Base-by-base conservation (phyloP, 2,797 vertebrate genomes). In the Sebastes alutus region DNA sequence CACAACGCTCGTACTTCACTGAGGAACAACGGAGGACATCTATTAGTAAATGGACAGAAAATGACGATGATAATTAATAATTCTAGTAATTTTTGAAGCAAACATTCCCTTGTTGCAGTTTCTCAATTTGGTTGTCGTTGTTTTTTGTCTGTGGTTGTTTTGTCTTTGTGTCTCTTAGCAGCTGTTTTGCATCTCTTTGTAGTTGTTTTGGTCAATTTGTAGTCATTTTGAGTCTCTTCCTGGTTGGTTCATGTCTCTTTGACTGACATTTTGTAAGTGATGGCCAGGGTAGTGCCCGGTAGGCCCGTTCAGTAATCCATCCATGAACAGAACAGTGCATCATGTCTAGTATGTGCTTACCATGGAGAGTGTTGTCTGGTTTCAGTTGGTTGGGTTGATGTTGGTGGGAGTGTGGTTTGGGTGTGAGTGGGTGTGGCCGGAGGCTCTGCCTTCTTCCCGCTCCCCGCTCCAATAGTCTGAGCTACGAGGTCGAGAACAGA, bases 1-100 rank as follows among this genome's bases (percentile, higher is more conserved):
- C 97, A 98, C 77, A 98, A 84, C 0, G 98, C 97, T 88, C 96
- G 97, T 18, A 98, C 97, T 80, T 97, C 94, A 6, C 98, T 99
- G 95, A 55, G 67, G 67, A 30, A 18, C 2, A n/a, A 63, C 20
- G 30, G n/a, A 56, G 32, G 46, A 18, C 62, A 32, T 20, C 13
- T 4, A 2, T 11, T 4, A 49, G n/a, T 42, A 10, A 46, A 52
- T 22, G 23, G 60, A 38, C n/a, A 20, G 20, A 54, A n/a, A 30
- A 14, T 46, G 18, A 46, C 42, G 42, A 1, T 46, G 42, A 46
- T 46, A 46, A 46, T 46, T 46, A 18, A 46, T 46, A 46, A 46
- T 7, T 46, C 16, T 46, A 46, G 42, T 18, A 14, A 52, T 52
- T 52, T 52, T 10, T 20, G 8, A 52, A n/a, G 49, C 49, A 20